Evolutionary conservation across 2,888 invertebrate genomes (phyloP).

Genomic region (Acanthosepion esculentum): DNA sequence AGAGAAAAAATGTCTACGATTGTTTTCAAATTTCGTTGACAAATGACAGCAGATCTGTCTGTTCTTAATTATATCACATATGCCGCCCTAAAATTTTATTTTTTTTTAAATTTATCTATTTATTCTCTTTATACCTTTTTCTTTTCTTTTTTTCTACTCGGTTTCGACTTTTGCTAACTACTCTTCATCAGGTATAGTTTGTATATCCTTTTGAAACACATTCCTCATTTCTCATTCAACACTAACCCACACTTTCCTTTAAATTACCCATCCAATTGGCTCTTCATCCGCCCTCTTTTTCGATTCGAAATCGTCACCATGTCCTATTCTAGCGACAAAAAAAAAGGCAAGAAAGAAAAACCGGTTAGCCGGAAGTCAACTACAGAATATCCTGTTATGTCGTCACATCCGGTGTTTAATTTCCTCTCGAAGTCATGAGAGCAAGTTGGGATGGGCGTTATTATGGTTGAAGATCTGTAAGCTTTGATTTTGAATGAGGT

Average conservation of each 20-base stretch:
- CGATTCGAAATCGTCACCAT: neutral
- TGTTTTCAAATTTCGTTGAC: neutral
- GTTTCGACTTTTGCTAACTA: neutral
- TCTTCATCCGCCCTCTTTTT: neutral
- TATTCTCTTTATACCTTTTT: neutral
- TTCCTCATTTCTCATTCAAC: neutral
- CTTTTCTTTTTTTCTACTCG: neutral
- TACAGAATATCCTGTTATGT: neutral
- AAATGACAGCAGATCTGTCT: neutral
- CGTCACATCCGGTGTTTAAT: slow-evolving; percentile 17
- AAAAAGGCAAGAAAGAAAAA: neutral
- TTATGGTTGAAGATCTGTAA: neutral
- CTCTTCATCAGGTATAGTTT: neutral
- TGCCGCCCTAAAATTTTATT: neutral
- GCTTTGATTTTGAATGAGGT: neutral
- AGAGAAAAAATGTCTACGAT: neutral
- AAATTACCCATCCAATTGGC: neutral
- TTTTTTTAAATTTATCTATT: neutral
- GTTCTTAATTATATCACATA: neutral
- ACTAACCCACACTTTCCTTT: neutral
- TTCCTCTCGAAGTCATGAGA: slow-evolving; percentile 14
- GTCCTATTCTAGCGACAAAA: neutral
- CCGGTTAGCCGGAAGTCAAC: slow-evolving; percentile 33
- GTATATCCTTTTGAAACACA: neutral
- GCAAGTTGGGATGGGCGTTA: neutral